phyloP scores from a whole-genome alignment of 2,797 vertebrate species.

The Coregonus sp. region DNA sequence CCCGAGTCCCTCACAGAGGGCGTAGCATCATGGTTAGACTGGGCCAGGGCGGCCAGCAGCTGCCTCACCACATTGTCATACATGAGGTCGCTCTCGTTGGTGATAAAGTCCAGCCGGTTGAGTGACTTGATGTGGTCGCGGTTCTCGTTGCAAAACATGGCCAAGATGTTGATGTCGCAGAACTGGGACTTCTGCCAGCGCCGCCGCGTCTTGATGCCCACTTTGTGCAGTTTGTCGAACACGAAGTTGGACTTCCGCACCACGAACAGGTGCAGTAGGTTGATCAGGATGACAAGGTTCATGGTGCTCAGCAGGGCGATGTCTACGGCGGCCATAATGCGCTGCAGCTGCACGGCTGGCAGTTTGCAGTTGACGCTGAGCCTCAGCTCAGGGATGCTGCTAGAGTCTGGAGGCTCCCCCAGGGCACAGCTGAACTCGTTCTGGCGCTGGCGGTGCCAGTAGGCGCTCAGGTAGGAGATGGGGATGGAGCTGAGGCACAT shows the following conservation, averaged over 20 bases:
- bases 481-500: constrained; percentile 96
- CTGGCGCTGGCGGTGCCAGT: constrained; percentile 94
- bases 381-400: constrained; percentile 81
- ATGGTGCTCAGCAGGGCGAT: constrained; percentile 91
- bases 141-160: constrained; percentile 99
- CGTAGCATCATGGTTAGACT: constrained; percentile 95
- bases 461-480: constrained; percentile 93
- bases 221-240: constrained; percentile 98
- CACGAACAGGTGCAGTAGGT: constrained; percentile 95
- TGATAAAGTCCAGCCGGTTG: constrained; percentile 98
- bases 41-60: constrained; percentile 91
- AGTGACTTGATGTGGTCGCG: constrained; percentile 98
- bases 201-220: constrained; percentile 94
- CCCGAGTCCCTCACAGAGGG: constrained; percentile 93
- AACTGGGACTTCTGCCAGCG: constrained; percentile 99
- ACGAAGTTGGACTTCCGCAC: constrained; percentile 99
- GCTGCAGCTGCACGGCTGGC: constrained; percentile 94
- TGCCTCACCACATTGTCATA: constrained; percentile 98
- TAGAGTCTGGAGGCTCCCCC: constrained; percentile 88
- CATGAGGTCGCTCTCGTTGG: constrained; percentile 98
- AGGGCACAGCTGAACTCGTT: constrained; percentile 95
- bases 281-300: constrained; percentile 95
- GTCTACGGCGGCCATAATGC: constrained; percentile 94
- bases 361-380: constrained; percentile 95
- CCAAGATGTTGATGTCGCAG: constrained; percentile 98